Percentiles rank a stretch among this genome's conserved stretches.
These are phyloP conservation scores for Thinocorus orbignyianus DNA, from an alignment of 2,113 vertebrate species.

Conservation along the genomic window DNA sequence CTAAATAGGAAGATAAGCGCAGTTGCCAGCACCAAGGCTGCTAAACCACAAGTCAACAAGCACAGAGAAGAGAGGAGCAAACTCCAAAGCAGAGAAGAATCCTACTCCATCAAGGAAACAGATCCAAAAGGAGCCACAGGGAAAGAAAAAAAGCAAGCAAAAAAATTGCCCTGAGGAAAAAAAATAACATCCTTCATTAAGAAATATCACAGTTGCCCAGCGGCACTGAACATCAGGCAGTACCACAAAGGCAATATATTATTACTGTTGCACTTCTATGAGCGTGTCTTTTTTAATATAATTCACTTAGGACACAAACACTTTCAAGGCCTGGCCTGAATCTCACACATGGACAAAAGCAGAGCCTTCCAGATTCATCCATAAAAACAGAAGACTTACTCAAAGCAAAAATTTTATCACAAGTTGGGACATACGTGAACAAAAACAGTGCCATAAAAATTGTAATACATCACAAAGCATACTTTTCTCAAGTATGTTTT, in stretches of 20 bases:
- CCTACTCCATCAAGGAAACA: not conserved
- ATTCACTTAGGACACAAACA: not conserved
- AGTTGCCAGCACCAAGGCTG: not conserved
- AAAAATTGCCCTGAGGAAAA: not conserved
- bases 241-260: constrained; percentile 42
- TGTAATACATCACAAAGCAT: not conserved
- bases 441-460: not conserved
- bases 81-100: not conserved
- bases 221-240: not conserved
- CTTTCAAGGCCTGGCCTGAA: not conserved
- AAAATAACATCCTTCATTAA: constrained; percentile 32
- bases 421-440: not conserved
- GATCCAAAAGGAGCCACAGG: constrained; percentile 1
- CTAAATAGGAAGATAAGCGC: not conserved
- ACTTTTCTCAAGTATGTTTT: not conserved
- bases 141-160: constrained; percentile 18
- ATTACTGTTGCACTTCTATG: not conserved
- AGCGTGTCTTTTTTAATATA: not conserved
- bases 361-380: not conserved
- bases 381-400: not conserved
- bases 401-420: not conserved
- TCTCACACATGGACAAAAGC: not conserved
- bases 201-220: constrained; percentile 43
- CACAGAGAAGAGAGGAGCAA: not conserved
- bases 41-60: not conserved